A percentile compares a stretch with the other conserved stretches of the same genome.
Conservation (phyloP, 2,113 vertebrate species). For the Pandion haliaetus region DNA sequence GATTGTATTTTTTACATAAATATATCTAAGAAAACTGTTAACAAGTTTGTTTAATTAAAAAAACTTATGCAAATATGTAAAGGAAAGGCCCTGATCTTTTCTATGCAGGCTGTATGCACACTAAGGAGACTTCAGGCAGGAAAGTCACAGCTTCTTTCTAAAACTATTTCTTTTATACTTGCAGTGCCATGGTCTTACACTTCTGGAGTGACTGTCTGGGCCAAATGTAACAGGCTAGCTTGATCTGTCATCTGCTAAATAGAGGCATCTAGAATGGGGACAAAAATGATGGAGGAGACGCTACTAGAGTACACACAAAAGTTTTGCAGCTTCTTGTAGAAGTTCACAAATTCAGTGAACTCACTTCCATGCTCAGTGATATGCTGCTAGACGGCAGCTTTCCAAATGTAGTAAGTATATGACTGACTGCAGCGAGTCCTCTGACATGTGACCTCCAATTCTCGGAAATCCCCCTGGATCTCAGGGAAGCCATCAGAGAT, state of each 20-base stretch:
- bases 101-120: neutral
- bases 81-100: neutral
- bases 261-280: neutral
- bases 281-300: neutral
- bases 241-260: neutral
- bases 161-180: neutral
- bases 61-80: neutral
- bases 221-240: neutral
- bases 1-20: neutral
- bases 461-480: neutral
- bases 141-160: neutral
- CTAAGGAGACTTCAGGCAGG: neutral
- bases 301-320: neutral
- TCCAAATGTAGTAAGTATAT: neutral
- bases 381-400: neutral
- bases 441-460: neutral
- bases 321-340: neutral
- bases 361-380: neutral
- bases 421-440: neutral
- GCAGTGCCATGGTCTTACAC: neutral
- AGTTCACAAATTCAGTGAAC: neutral
- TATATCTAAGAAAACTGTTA: neutral
- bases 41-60: neutral
- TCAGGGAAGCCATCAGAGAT: neutral
- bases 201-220: neutral